Conservation (phyloP, 2,113 vertebrate species). For the Leptodactylus fuscus region DNA sequence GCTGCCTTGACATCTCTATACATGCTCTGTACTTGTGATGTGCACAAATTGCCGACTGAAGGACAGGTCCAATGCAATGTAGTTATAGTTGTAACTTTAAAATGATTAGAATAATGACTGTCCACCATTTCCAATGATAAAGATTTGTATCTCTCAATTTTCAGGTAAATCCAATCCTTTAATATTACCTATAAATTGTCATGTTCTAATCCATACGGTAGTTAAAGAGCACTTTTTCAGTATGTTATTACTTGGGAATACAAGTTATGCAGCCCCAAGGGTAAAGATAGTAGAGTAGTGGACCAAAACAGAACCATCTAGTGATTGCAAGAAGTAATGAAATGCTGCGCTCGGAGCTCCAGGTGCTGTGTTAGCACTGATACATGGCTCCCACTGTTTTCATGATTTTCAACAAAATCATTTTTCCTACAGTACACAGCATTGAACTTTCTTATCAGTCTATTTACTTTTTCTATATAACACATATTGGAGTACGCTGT, state of each 20-base stretch:
- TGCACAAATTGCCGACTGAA: background rate
- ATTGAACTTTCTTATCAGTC: constrained; percentile 47
- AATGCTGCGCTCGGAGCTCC: background rate
- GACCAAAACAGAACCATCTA: constrained; percentile 16
- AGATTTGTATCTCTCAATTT: background rate
- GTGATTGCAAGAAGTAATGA: constrained; percentile 41
- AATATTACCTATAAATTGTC: constrained; percentile 2
- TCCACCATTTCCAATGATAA: background rate
- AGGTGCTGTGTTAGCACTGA: background rate
- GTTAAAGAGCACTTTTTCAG: background rate
- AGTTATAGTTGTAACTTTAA: background rate
- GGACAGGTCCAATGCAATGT: background rate
- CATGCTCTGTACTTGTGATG: background rate
- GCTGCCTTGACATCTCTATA: background rate
- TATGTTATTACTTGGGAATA: constrained; percentile 12
- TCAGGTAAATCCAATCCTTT: background rate
- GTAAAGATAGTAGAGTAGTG: background rate
- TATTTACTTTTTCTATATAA: constrained; percentile 49
- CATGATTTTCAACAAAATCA: constrained; percentile 35
- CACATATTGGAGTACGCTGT: background rate
- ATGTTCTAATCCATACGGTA: constrained; percentile 3
- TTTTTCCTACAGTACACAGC: constrained; percentile 14
- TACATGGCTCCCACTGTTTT: constrained; percentile 27
- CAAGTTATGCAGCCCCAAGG: constrained; percentile 1
- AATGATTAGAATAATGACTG: background rate